Percentiles rank a stretch among this genome's conserved stretches.
phyloP scores from a whole-genome alignment of 2,888 invertebrate genomes.

The Xanthia togata region DNA sequence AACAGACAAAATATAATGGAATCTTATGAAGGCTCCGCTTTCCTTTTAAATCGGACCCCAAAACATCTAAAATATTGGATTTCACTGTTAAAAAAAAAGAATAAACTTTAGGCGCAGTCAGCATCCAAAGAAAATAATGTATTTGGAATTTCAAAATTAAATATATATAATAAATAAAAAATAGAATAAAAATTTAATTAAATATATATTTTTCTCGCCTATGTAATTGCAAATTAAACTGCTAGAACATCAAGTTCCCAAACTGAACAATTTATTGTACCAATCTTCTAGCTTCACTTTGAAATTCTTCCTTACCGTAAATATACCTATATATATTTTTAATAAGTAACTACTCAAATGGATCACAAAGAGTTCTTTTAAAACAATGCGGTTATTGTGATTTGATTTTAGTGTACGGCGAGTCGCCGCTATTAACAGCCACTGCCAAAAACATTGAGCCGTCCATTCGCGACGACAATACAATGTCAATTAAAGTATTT shows the following conservation, averaged over 20 bases:
- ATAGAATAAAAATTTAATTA: too few relatives aligned
- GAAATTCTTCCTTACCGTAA: not conserved
- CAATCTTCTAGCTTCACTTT: too few relatives aligned
- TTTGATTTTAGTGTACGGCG: slow-evolving; percentile 50
- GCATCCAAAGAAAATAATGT: not conserved
- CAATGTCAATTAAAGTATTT: not conserved
- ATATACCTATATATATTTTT: not conserved
- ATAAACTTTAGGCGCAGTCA: not conserved
- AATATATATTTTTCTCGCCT: not conserved
- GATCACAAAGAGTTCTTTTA: slow-evolving; percentile 36
- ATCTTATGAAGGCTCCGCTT: not conserved
- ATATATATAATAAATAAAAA: not conserved
- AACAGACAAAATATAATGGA: not conserved
- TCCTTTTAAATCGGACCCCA: not conserved
- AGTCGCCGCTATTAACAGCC: slow-evolving; percentile 32
- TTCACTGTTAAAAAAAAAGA: not conserved
- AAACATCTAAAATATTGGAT: not conserved
- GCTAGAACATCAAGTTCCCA: not conserved
- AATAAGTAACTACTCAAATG: not conserved
- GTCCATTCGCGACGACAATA: not conserved
- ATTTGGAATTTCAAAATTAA: not conserved
- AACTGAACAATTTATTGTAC: not conserved
- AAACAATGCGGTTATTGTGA: slow-evolving; percentile 59
- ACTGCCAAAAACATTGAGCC: slow-evolving; percentile 11
- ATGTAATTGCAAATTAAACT: not conserved